Conservation (phyloP, 2,888 invertebrate species). For the Alloplasta piceator region DNA sequence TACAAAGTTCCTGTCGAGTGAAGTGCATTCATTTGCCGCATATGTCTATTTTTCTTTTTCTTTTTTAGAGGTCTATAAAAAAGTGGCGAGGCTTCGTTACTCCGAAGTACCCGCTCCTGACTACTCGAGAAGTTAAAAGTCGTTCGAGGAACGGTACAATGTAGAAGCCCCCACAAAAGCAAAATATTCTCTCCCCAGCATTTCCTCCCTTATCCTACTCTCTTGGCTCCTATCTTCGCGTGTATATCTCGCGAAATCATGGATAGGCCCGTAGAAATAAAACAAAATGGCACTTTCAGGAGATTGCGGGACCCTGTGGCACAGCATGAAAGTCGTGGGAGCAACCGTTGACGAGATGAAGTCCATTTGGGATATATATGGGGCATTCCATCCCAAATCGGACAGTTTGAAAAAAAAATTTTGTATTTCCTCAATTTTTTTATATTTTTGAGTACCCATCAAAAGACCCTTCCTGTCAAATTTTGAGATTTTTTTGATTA, state of each 20-base stretch:
- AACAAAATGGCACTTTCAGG: slow-evolving; percentile 49
- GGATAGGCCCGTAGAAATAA: slow-evolving; percentile 49
- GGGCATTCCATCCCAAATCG: too few species aligned
- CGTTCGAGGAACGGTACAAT: background rate
- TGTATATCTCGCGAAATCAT: slow-evolving; percentile 20
- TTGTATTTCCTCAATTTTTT: too few species aligned
- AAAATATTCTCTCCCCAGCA: slow-evolving; percentile 2
- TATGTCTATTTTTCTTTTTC: too few species aligned
- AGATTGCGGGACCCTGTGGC: slow-evolving; percentile 35
- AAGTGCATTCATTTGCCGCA: slow-evolving; percentile 1
- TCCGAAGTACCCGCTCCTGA: background rate
- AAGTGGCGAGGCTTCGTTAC: background rate
- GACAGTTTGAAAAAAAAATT: too few species aligned
- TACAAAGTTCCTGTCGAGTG: background rate
- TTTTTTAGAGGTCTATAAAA: too few species aligned
- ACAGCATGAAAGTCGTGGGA: too few species aligned
- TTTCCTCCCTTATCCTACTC: background rate
- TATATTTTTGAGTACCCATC: too few species aligned
- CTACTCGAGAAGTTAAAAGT: background rate
- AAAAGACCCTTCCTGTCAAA: too few species aligned
- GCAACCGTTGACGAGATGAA: too few species aligned
- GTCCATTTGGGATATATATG: too few species aligned
- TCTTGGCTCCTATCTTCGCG: background rate
- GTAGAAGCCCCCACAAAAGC: slow-evolving; percentile 3
- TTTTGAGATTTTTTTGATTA: too few species aligned